Percentiles rank a stretch among this genome's conserved stretches.
Conservation (phyloP, 1,140 invertebrate genomes). For the Scylla paramamosain region DNA sequence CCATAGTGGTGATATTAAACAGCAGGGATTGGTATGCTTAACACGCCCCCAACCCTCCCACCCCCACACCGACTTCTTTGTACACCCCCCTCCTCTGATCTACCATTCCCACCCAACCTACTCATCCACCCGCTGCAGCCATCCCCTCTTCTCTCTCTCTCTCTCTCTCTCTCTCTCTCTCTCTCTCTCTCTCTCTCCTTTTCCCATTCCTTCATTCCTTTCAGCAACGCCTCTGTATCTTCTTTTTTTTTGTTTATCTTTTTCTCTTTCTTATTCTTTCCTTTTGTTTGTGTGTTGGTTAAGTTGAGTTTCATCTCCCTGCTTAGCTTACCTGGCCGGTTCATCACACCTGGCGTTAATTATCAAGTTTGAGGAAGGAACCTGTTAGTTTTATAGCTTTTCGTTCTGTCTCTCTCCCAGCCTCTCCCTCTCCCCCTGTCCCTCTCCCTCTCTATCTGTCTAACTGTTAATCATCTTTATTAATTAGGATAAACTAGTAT, state of each 20-base stretch:
- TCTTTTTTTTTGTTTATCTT: background rate
- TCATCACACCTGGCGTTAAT: too few relatives aligned
- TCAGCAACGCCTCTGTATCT: background rate
- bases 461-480: background rate
- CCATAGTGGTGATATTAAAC: conserved; percentile 11
- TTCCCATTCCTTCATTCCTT: background rate
- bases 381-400: too few relatives aligned
- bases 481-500: too few relatives aligned
- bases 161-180: too few relatives aligned
- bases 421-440: background rate
- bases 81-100: background rate
- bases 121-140: too few relatives aligned
- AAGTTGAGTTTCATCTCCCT: too few relatives aligned
- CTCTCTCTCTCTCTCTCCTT: too few relatives aligned
- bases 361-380: too few relatives aligned
- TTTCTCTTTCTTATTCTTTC: background rate
- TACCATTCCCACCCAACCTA: too few relatives aligned
- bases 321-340: too few relatives aligned
- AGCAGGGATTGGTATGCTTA: background rate
- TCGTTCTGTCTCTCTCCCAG: background rate
- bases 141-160: too few relatives aligned
- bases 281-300: background rate
- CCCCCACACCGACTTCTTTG: background rate
- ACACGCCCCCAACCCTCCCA: background rate
- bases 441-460: background rate